Evolutionary conservation across 2,888 invertebrate genomes (phyloP), one percentile per base, ranked within the genome.

Genomic region (Melanotus villosus): DNA sequence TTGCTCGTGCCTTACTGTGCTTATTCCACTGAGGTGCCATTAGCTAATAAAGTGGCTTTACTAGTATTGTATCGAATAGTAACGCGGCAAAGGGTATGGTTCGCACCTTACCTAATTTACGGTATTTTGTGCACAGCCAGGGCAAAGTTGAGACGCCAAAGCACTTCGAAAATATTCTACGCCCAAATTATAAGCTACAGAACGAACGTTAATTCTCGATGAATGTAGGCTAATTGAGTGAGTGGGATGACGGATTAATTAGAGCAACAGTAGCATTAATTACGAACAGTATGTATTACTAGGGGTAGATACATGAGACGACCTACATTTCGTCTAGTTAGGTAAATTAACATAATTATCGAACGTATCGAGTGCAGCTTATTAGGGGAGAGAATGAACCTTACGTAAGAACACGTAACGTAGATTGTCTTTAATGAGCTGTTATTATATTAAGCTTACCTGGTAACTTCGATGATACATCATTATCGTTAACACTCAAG

Each of bases 211-310:
- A 57, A 65, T 65, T 68, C 47, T 41, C 23, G 23, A 62, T 70
- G 65, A 70, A 70, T 70, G 32, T 43, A 50, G 36, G 36, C 64
- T 65, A 70, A 69, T 69, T 69, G 57, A 58, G 65, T 47, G 60
- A 56, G 41, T 47, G 60, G 67, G 43, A 60, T 60, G 45, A 62
- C 54, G 34, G 50, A 60, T 65, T 70, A 70, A 70, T 65, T 65
- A 62, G 62, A 38, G 45, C 38, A 56, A 65, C 57, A 60, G 56
- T 56, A 47, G 54, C 56, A 65, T 59, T 70, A 59, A 70, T 65
- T 59, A 41, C 26, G 45, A 59, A 14, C 77, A 78, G 77, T 71
- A 76, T 74, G 68, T 74, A 43, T 67, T 56, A 50, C 43, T 54
- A n/a, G 50, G 30, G 23, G 32, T 32, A 68, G 47, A 36, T 36